Evolutionary conservation across 2,113 vertebrate species (phyloP), one percentile per base, ranked within the genome.

Genomic region (Solenodon paradoxus): DNA sequence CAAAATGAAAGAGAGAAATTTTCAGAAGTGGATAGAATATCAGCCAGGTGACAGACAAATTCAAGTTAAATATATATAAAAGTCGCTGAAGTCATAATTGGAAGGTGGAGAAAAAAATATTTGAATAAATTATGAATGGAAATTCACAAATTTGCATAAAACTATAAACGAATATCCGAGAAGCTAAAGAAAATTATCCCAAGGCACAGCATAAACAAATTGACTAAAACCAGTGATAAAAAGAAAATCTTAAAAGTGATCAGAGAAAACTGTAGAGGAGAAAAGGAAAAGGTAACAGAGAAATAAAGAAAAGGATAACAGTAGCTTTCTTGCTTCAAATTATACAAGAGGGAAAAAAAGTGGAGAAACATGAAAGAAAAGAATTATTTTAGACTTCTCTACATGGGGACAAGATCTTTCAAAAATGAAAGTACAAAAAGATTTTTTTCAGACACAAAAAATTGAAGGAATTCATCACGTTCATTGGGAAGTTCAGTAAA

Each of bases 341-440:
- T 61, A 72, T n/a, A 9, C 20, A 79, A 87, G 2, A 90, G 9
- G 17, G 45, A 61, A 55, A 81, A 85, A 24, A 5, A 57, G 11
- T 59, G 53, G 10, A 61, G 30, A 22, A 75, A 77, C 2, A 66
- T 71, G 11, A 30, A 64, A 93, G 12, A 24, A 40, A 59, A 80
- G 82, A 47, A 64, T 32, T 30, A 64, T 78, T 92, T 42, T 59
- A 92, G 53, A 96, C 78, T 61, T 92, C 68, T 78, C 49, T 78
- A 35, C 40, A 53, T 40, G 40, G 7, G 72, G 24, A 47, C 55
- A 79, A 66, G 1, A 1, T 68, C 47, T 72, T 88, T 86, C 20
- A 83, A 61, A 95, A 45, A n/a, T 40, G 35, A 88, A 92, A 92
- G 38, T 26, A 88, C 92, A 88, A 55, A 38, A 9, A 83, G 93